A percentile compares a stretch with the other conserved stretches of the same genome.
Evolutionary conservation across 2,888 invertebrate species (phyloP).

Genomic region (Stenichneumon culpator): DNA sequence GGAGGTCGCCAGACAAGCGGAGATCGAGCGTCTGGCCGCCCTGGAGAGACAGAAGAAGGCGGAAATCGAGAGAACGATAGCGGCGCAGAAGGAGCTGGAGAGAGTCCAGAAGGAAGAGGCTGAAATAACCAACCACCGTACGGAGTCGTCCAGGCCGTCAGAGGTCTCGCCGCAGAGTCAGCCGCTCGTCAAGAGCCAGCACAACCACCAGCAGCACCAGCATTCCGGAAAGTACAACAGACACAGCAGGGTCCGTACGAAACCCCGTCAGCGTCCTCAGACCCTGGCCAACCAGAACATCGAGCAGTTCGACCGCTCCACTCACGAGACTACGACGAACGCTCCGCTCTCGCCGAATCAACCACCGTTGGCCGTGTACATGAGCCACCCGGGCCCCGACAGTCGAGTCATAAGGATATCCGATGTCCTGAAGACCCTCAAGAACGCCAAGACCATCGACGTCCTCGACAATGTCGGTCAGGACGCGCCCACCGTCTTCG

Average conservation of each 20-base stretch:
- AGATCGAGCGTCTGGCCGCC: conserved; percentile 73
- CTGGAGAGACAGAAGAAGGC: conserved; percentile 77
- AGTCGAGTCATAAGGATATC: conserved; percentile 87
- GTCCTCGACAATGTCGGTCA: conserved; percentile 91
- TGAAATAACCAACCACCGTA: conserved; percentile 41
- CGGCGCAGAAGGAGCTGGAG: conserved; percentile 72
- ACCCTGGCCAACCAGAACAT: conserved; percentile 60
- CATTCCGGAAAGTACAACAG: conserved; percentile 71
- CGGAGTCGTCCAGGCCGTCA: conserved; percentile 55
- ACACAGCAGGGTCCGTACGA: conserved; percentile 69
- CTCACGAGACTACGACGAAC: conserved; percentile 61
- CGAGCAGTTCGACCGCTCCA: conserved; percentile 47
- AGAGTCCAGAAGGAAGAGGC: conserved; percentile 68
- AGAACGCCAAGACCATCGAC: conserved; percentile 90
- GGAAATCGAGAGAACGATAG: conserved; percentile 71
- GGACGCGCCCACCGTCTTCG: conserved; percentile 91
- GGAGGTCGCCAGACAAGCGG: conserved; percentile 74
- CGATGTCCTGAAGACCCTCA: conserved; percentile 90
- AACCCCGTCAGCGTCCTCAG: conserved; percentile 70
- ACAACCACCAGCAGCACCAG: conserved; percentile 77
- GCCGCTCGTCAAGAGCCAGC: conserved; percentile 75
- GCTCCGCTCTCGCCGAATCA: conserved; percentile 89
- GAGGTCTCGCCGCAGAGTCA: conserved; percentile 68
- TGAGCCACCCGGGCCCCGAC: conserved; percentile 86
- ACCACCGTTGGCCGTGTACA: conserved; percentile 93